These are phyloP conservation scores for Corythornis vintsioides DNA, from an alignment of 2,113 vertebrate genomes.

Conservation along the genomic window DNA sequence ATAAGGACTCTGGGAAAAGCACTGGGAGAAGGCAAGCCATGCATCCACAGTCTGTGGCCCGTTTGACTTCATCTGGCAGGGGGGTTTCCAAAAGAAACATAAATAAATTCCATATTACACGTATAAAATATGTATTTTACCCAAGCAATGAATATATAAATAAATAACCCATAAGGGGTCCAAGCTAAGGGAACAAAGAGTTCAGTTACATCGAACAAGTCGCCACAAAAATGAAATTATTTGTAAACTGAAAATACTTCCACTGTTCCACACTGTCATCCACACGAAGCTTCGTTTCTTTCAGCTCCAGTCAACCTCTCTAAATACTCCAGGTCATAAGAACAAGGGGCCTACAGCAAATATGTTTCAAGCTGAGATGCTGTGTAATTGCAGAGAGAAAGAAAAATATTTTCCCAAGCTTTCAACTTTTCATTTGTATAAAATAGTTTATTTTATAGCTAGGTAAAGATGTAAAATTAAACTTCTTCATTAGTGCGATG, in stretches of 20 bases:
- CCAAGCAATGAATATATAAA: neutral
- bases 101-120: neutral
- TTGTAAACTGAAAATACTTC: neutral
- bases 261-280: neutral
- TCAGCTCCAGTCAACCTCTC: slow-evolving; percentile 14
- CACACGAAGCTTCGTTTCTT: neutral
- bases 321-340: slow-evolving; percentile 39
- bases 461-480: slow-evolving; percentile 57
- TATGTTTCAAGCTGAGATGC: slow-evolving; percentile 35
- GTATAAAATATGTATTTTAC: neutral
- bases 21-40: neutral
- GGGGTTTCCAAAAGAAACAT: neutral
- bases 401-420: slow-evolving; percentile 66
- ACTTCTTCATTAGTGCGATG: slow-evolving; percentile 21
- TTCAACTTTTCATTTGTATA: slow-evolving; percentile 51
- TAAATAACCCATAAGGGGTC: neutral
- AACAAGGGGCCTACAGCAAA: slow-evolving; percentile 45
- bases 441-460: slow-evolving; percentile 48
- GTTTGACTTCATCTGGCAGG: neutral
- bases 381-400: slow-evolving; percentile 48
- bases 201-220: neutral
- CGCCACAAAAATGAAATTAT: neutral
- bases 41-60: neutral
- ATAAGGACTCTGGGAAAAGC: neutral
- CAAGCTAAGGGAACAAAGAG: neutral